Conservation (phyloP, 2,888 invertebrate species). For the Elegia similella region DNA sequence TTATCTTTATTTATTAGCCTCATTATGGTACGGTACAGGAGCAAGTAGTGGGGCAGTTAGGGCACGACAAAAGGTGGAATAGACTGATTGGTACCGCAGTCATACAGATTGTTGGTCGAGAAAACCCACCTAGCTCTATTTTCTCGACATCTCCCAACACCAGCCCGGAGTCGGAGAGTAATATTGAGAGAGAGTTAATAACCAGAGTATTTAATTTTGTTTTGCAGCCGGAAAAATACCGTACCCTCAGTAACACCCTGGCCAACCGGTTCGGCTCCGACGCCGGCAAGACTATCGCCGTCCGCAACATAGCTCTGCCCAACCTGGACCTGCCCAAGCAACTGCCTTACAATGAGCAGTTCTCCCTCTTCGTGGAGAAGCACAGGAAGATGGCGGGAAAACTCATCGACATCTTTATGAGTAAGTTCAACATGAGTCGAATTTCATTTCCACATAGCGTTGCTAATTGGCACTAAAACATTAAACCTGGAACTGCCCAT, state of each 20-base stretch:
- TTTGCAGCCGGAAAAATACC: slow-evolving; percentile 69
- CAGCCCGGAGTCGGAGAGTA: no score
- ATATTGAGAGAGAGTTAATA: no score
- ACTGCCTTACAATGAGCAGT: slow-evolving; percentile 83
- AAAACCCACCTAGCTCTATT: no score
- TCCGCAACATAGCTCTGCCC: slow-evolving; percentile 84
- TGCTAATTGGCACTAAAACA: no score
- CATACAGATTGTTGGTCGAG: no score
- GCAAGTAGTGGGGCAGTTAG: no score
- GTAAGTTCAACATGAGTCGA: slow-evolving; percentile 47
- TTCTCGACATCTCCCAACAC: no score
- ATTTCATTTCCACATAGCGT: background rate
- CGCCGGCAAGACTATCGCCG: slow-evolving; percentile 47
- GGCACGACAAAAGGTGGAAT: no score
- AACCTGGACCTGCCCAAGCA: slow-evolving; percentile 83
- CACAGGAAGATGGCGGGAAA: slow-evolving; percentile 85
- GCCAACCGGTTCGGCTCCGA: slow-evolving; percentile 81
- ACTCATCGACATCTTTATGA: slow-evolving; percentile 86
- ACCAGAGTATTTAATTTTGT: background rate
- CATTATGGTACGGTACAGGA: no score
- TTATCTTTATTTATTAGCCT: no score
- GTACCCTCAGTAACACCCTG: slow-evolving; percentile 51
- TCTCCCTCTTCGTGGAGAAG: slow-evolving; percentile 86
- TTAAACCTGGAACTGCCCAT: no score
- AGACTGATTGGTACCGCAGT: no score